Base-by-base conservation (phyloP, 1,140 invertebrate species). In the Drosophila mojavensis region DNA sequence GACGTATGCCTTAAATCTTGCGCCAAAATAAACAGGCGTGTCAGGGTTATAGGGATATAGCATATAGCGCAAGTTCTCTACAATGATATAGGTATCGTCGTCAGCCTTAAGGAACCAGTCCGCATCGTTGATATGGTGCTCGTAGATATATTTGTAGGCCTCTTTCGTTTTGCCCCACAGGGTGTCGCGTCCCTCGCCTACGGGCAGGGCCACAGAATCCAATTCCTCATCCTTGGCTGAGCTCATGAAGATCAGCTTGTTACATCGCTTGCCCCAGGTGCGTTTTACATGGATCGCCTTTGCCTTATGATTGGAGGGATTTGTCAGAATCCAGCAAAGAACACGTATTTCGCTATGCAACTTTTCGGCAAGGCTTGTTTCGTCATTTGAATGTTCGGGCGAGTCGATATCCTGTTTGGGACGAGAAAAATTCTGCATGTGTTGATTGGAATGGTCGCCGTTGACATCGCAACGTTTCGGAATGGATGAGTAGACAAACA, bases 71-170 rank as follows among this genome's bases (percentile, higher is more conserved):
- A 99, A 93, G 93, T 98, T 99, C 92, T 99, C 98, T 3, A 98
- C 94, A 53, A 98, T 94, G 28, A 98, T 96, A 92, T 97, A 98
- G 93, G 98, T 98, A 89, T 99, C 98, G 92, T 98, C 98, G 86
- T 99, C 98, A 36, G 97, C 97, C 93, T 99, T 99, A 75, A 98
- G 93, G 92, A 98, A 98, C 97, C 97, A 98, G 92, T 99, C 98
- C n/a, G 95, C 96, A 75, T 97, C 94, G 76, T 97, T 94, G 41
- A 94, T 93, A 89, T 99, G 96, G 90, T 97, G 94, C 58, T 96
- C 94, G 83, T 97, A 98, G 17, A 97, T 94, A 90, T 98, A 97
- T 90, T 96, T 95, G 92, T 98, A 99, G 0, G 98, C 98, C 84
- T 96, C 96, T 93, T 98, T 98, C 0, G 98, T 99, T 93, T 99